These are phyloP conservation scores for Halocynthia roretzi DNA, from an alignment of 23 tunicate genomes.

Conservation along the genomic window DNA sequence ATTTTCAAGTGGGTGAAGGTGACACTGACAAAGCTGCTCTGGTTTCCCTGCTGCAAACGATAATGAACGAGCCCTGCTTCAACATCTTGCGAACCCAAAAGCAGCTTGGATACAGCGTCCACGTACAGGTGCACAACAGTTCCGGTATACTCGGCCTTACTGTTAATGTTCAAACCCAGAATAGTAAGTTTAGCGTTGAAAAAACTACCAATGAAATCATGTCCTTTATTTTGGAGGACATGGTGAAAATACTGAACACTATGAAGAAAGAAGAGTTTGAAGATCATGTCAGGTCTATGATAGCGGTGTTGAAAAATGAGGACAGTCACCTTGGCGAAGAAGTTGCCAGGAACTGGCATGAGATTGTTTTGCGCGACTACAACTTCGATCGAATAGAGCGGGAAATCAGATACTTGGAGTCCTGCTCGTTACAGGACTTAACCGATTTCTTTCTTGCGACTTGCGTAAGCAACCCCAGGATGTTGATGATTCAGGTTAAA, in stretches of 20 bases:
- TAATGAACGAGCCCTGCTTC: constrained; percentile 86
- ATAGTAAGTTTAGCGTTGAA: constrained; percentile 77
- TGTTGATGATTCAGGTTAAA: constrained; percentile 44
- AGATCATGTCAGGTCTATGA: constrained; percentile 25
- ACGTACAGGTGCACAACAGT: constrained; percentile 44
- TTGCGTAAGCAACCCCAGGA: constrained; percentile 11
- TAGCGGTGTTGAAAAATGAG: constrained; percentile 45
- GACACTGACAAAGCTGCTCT: constrained; percentile 20
- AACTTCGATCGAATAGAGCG: constrained; percentile 32
- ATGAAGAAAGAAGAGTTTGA: constrained; percentile 52
- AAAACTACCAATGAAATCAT: constrained; percentile 9
- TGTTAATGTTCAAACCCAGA: constrained; percentile 59
- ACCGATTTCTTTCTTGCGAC: constrained; percentile 24
- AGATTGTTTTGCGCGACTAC: constrained; percentile 30
- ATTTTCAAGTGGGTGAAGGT: constrained; percentile 36
- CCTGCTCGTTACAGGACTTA: constrained; percentile 13
- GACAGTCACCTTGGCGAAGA: constrained; percentile 70
- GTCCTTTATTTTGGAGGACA: constrained; percentile 31
- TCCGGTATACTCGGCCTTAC: constrained; percentile 66
- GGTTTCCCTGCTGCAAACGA: constrained; percentile 29
- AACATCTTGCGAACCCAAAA: constrained; percentile 76
- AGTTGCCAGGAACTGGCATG: constrained; percentile 64
- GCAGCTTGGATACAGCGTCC: constrained; percentile 83
- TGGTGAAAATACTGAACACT: constrained; percentile 12
- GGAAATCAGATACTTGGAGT: constrained; percentile 33